Conservation (phyloP, 1,140 invertebrate genomes). For the Plutomurus gul region DNA sequence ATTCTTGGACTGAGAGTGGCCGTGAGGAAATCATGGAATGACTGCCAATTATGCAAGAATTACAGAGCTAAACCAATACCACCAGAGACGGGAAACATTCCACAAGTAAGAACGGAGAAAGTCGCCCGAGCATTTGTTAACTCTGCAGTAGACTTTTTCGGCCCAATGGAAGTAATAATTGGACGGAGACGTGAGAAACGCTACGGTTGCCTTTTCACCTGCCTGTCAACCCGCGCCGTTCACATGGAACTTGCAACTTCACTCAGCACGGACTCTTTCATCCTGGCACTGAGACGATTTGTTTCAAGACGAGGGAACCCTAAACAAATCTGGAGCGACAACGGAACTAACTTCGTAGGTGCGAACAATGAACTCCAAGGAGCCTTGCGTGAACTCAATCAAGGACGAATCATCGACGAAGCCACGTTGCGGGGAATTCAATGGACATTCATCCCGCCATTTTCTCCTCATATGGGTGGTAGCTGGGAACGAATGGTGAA, state of each 20-base stretch:
- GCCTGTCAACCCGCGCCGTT: slow-evolving; percentile 50
- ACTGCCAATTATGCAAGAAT: background rate
- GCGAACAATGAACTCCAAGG: slow-evolving; percentile 27
- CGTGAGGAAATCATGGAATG: background rate
- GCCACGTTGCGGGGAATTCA: slow-evolving; percentile 35
- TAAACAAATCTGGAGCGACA: slow-evolving; percentile 51
- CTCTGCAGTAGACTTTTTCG: slow-evolving; percentile 49
- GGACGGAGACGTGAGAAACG: slow-evolving; percentile 39
- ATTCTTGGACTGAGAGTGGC: background rate
- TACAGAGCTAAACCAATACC: background rate
- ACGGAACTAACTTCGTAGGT: slow-evolving; percentile 54
- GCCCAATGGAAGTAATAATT: slow-evolving; percentile 38
- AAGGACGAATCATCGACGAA: background rate
- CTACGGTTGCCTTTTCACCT: slow-evolving; percentile 52
- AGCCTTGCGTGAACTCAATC: background rate
- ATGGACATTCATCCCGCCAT: slow-evolving; percentile 52
- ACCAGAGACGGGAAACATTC: slow-evolving; percentile 43
- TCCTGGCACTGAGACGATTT: slow-evolving; percentile 52
- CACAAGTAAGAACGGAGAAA: background rate
- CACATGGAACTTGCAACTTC: slow-evolving; percentile 53
- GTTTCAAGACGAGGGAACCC: slow-evolving; percentile 50
- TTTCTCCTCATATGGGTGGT: slow-evolving; percentile 50
- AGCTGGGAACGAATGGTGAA: slow-evolving; percentile 53
- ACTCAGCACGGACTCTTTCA: slow-evolving; percentile 45
- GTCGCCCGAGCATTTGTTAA: background rate